A percentile compares a stretch with the other conserved stretches of the same genome.
These are phyloP conservation scores for Intellagama lesueurii DNA, from an alignment of 2,797 vertebrate species.

Conservation along the genomic window DNA sequence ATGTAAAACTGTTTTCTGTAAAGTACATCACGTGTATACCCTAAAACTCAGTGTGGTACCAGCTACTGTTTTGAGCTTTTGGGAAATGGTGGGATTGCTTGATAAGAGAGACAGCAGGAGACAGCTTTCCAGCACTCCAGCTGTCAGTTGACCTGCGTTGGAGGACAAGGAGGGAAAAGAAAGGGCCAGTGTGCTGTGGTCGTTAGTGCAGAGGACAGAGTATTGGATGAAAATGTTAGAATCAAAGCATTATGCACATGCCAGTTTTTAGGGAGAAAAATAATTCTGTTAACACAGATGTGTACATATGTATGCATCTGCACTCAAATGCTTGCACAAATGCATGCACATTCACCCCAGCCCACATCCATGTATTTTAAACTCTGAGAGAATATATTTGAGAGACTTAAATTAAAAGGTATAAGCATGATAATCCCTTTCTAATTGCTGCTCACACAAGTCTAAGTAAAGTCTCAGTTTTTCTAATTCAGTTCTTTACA, in stretches of 20 bases:
- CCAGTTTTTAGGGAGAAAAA: not conserved
- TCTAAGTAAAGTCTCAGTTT: not conserved
- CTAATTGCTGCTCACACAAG: slow-evolving; percentile 52
- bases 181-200: not conserved
- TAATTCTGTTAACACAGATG: not conserved
- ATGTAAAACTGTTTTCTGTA: not conserved
- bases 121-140: not conserved
- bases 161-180: not conserved
- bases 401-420: slow-evolving; percentile 54
- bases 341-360: not conserved
- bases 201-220: too few species aligned
- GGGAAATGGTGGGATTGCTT: not conserved
- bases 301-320: not conserved
- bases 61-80: not conserved
- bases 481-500: slow-evolving; percentile 34
- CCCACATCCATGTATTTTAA: slow-evolving; percentile 48
- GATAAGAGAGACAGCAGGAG: not conserved
- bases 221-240: not conserved
- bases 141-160: not conserved
- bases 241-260: not conserved
- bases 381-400: slow-evolving; percentile 32
- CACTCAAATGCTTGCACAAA: not conserved
- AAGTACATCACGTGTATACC: not conserved
- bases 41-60: not conserved
- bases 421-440: slow-evolving; percentile 47